Base-by-base conservation (phyloP, 2,888 invertebrate species). In the Ormia ochracea region DNA sequence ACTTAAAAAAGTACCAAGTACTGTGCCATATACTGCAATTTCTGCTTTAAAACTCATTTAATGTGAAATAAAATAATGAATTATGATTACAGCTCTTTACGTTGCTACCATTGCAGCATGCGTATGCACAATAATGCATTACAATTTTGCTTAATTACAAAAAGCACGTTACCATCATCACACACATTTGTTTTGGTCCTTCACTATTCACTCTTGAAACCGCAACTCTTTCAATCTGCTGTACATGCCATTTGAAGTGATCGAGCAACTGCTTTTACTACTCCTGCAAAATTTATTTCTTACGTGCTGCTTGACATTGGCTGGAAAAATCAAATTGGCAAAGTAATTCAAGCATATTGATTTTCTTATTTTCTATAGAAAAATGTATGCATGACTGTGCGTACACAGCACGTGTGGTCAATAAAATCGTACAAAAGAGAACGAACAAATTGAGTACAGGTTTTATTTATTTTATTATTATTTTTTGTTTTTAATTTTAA, bases 171-270 rank as follows among this genome's bases (percentile, higher is more conserved):
- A 33, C n/a, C 36, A 36, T 4, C 48, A n/a, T n/a, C n/a, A n/a
- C 36, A 45, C 56, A 56, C 17, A 33, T 5, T 2, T 14, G 17
- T 26, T 31, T 48, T 33, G 36, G 14, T 61, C 38, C 38, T 59
- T 70, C 31, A 23, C 21, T 28, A 9, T 9, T 38, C 26, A 17
- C 28, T 56, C 21, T 72, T 10, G 17, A 17, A 45, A 61, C 43
- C 45, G 78, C 69, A 65, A 48, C 48, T 14, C 59, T 50, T 58
- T 65, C 50, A 69, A 63, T 48, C 41, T 63, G 69, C 43, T 41
- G 75, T 70, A 33, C 45, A 75, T 79, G 59, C 52, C 75, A 28
- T 54, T 79, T 66, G 54, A 59, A 66, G 59, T 41, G 66, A 75
- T 19, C 23, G 63, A 58, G 50, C 33, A 36, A 19, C 19, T 48